Percentiles rank a stretch among this genome's conserved stretches.
These are phyloP conservation scores for Solea senegalensis DNA, from an alignment of 2,113 vertebrate genomes.

Conservation along the genomic window DNA sequence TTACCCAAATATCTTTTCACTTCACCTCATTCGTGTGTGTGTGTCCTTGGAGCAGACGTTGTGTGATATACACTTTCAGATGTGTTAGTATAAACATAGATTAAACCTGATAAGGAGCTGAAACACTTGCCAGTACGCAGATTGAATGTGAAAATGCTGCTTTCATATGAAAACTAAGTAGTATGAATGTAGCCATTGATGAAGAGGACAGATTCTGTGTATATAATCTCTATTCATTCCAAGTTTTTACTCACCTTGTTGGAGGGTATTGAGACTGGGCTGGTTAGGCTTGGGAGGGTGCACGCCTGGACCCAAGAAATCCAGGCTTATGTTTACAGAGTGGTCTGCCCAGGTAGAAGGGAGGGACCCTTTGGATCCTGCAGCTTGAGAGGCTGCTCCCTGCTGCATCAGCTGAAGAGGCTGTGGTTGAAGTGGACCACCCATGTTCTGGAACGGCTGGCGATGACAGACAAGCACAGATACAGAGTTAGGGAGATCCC, in stretches of 20 bases:
- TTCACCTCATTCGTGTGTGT: too few species aligned
- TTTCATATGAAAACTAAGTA: too few species aligned
- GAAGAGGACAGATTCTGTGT: not conserved
- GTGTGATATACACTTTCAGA: too few species aligned
- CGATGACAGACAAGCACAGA: slow-evolving; percentile 17
- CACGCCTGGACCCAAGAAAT: slow-evolving; percentile 93
- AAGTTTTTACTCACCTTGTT: slow-evolving; percentile 85
- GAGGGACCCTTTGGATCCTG: slow-evolving; percentile 85
- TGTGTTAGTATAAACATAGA: too few species aligned
- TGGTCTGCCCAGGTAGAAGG: slow-evolving; percentile 96
- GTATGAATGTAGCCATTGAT: not conserved
- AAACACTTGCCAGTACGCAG: too few species aligned
- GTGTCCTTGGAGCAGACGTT: too few species aligned
- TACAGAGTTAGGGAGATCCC: not conserved
- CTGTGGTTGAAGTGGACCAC: slow-evolving; percentile 83
- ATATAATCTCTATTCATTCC: not conserved
- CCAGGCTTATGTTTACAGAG: slow-evolving; percentile 96
- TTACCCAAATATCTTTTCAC: too few species aligned
- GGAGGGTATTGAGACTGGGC: slow-evolving; percentile 95
- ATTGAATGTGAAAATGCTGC: too few species aligned
- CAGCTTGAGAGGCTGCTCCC: slow-evolving; percentile 84
- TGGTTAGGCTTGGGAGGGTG: slow-evolving; percentile 92
- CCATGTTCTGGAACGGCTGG: slow-evolving; percentile 87
- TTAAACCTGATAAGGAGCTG: too few species aligned
- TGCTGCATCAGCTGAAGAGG: slow-evolving; percentile 73